Base-by-base conservation (phyloP, 2,113 vertebrate species). In the Meleagris gallopavo region DNA sequence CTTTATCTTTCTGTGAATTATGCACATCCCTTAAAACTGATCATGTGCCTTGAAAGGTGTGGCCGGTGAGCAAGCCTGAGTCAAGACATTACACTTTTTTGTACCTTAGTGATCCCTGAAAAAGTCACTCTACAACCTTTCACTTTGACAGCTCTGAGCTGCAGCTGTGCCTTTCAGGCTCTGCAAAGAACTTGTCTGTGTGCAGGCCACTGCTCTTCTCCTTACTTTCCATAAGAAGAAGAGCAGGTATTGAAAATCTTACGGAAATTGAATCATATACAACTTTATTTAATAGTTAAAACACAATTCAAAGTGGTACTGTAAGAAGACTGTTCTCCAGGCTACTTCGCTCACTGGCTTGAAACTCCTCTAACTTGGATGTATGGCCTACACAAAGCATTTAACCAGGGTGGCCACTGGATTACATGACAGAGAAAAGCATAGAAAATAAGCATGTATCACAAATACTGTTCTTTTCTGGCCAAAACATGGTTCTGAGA, bases 401-500 rank as follows among this genome's bases (percentile, higher is more conserved):
- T 70, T 57, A 92, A 82, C 77, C n/a, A 85, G 40, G 5, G 30
- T 61, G 32, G 64, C 58, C 58, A 4, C 17, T 14, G 88, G 70
- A 79, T n/a, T 5, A 70, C 41, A 43, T 48, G 75, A 80, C 86
- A 70, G 52, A 66, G 30, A 66, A 81, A 89, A 95, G 65, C 22
- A 57, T 32, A 88, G 75, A 82, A 88, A 96, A 89, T 10, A 67
- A 72, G 52, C 36, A 83, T 40, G 30, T 32, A 70, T 71, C 71
- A 73, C 67, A 93, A 16, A n/a, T 50, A 67, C 10, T 81, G 60
- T 46, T 34, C 41, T 21, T 41, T 96, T 96, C 89, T 95, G 88
- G 72, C 46, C 97, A 85, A 97, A 97, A 83, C 38, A 46, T 79
- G 38, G 93, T 86, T 95, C 80, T 75, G 93, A 67, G 32, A 74